phyloP scores from a whole-genome alignment of 2,797 vertebrate species.

The Passerculus sandwichensis region DNA sequence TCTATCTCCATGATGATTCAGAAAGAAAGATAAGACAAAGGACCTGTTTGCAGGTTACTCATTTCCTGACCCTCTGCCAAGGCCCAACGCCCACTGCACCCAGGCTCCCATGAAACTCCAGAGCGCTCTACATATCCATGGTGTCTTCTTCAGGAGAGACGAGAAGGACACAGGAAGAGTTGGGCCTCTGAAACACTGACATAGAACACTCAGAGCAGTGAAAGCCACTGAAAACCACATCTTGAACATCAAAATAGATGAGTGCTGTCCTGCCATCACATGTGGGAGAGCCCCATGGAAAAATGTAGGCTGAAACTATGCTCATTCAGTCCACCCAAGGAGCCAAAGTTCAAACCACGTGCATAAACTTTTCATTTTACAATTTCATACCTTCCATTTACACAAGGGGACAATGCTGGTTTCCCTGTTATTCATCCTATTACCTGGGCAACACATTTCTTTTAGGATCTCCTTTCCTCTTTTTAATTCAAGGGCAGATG shows the following conservation, averaged over 20 bases:
- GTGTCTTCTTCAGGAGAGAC: background rate
- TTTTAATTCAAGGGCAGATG: background rate
- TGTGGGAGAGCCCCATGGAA: background rate
- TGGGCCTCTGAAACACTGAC: background rate
- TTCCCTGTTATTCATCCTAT: background rate
- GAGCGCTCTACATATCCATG: background rate
- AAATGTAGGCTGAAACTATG: background rate
- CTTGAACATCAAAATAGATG: background rate
- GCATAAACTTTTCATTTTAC: background rate
- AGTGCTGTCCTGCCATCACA: fast-evolving
- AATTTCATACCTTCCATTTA: background rate
- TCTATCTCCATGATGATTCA: background rate
- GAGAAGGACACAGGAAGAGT: background rate
- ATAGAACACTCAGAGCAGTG: background rate
- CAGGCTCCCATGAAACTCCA: background rate
- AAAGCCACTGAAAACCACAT: background rate
- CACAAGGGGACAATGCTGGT: background rate
- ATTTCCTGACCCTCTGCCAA: background rate
- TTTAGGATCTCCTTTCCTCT: background rate
- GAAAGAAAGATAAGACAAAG: background rate
- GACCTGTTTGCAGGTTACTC: background rate
- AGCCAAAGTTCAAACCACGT: background rate
- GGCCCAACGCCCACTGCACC: fast-evolving
- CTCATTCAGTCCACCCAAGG: background rate
- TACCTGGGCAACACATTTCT: background rate